Conservation (phyloP, 1,140 invertebrate species). For the Arctopsyche grandis region DNA sequence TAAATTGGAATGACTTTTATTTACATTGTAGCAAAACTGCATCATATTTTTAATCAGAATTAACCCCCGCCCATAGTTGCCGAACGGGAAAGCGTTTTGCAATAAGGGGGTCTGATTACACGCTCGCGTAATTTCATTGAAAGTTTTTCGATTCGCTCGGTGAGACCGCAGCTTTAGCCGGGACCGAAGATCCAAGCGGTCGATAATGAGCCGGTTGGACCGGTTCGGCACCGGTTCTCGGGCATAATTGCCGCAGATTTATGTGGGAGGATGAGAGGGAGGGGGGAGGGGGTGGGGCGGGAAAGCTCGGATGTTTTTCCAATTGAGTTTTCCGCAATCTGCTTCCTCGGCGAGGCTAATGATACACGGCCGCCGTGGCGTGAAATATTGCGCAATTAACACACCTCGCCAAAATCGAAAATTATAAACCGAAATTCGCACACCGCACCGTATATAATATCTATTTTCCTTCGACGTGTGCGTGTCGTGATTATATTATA, state of each 20-base stretch:
- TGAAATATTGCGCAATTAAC: conserved; percentile 40
- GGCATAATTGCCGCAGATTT: conserved; percentile 34
- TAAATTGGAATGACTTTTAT: too few species aligned
- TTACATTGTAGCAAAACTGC: too few species aligned
- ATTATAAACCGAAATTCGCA: background rate
- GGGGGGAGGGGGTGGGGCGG: too few species aligned
- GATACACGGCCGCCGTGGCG: background rate
- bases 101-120: too few species aligned
- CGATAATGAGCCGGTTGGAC: background rate
- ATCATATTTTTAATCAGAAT: too few species aligned
- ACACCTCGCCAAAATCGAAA: conserved; percentile 15
- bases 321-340: conserved; percentile 42
- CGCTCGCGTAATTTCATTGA: too few species aligned
- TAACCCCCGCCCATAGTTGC: too few species aligned
- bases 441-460: background rate
- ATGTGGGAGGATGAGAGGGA: too few species aligned
- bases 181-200: background rate
- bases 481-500: background rate
- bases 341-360: background rate
- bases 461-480: background rate
- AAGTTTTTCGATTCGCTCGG: too few species aligned
- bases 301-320: conserved; percentile 33
- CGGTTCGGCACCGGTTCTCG: too few species aligned
- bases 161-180: too few species aligned
- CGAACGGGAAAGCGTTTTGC: too few species aligned